Evolutionary conservation across 2,113 vertebrate genomes (phyloP), one percentile per base, ranked within the genome.

Genomic region (Saimiri boliviensis): DNA sequence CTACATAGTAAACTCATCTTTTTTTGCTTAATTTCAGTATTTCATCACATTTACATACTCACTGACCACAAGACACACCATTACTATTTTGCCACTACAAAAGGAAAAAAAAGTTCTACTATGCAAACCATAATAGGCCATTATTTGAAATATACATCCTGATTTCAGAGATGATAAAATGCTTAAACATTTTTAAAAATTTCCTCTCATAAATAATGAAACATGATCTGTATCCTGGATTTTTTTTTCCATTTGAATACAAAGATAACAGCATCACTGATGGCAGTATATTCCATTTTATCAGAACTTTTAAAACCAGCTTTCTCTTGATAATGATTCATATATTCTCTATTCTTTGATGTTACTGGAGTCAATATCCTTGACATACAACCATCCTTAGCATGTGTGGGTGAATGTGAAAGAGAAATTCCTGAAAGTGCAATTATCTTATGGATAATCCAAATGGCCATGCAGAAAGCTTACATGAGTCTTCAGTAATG

Each of bases 71-170:
- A 91, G 45, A 90, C 17, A 94, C 9, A 76, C 17, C 27, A 63
- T 68, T 92, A 89, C 82, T 70, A 90, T 90, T 74, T 84, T 30
- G 71, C 21, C 0, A 3, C 8, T 63, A 58, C 47, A 42, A 93
- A 66, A 74, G 37, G n/a, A 77, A 93, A 94, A 63, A 76, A 54
- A 40, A 40, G 79, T 74, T 63, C 49, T 93, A 54, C 25, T 79
- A 93, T 52, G 89, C 84, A 81, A 93, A 96, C 9, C 8, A 80
- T 8, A 30, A 93, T 73, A 96, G 74, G 42, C 20, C 70, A 58
- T 96, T 96, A 96, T 84, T 90, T 93, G 86, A 89, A 95, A 97
- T 63, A 76, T 11, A 71, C 12, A 76, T 86, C 52, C 23, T 96
- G 83, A 94, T 70, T 83, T 93, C 42, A 89, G 93, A 86, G 40